A percentile compares a stretch with the other conserved stretches of the same genome.
Conservation (phyloP, 2,888 invertebrate genomes). For the Phragmatobia fuliginosa region DNA sequence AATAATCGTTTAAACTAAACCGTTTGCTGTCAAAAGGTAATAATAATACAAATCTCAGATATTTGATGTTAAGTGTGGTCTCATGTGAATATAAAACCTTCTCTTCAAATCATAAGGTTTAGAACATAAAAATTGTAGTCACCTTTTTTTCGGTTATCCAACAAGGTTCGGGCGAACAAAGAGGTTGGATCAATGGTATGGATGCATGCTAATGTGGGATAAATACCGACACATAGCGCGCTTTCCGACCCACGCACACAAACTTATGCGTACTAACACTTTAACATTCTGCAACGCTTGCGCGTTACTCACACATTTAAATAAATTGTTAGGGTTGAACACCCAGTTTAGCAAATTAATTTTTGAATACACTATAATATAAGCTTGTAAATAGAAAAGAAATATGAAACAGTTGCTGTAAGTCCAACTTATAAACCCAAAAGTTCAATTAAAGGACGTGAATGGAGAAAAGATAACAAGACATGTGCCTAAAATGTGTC, state of each 20-base stretch:
- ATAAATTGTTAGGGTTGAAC: conserved; percentile 53
- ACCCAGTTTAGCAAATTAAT: conserved; percentile 41
- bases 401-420: background rate
- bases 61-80: conserved; percentile 27
- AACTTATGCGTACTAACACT: conserved; percentile 28
- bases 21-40: conserved; percentile 24
- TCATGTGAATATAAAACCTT: conserved; percentile 28
- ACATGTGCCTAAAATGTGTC: background rate
- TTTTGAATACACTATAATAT: conserved; percentile 23
- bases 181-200: conserved; percentile 78
- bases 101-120: conserved; percentile 35
- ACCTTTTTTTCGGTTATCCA: conserved; percentile 55
- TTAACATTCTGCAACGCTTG: conserved; percentile 17
- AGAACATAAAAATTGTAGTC: conserved; percentile 54
- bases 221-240: conserved; percentile 74
- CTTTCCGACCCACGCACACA: conserved; percentile 64
- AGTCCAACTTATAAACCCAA: background rate
- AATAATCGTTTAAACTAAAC: conserved; percentile 34
- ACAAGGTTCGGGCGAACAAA: conserved; percentile 70
- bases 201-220: conserved; percentile 82
- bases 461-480: background rate
- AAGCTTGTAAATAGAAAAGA: conserved; percentile 20
- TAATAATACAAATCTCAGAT: conserved; percentile 29
- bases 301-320: conserved; percentile 40
- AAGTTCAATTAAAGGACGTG: background rate